Base-by-base conservation (phyloP, 2,888 invertebrate genomes). In the Lycophotia porphyrea region DNA sequence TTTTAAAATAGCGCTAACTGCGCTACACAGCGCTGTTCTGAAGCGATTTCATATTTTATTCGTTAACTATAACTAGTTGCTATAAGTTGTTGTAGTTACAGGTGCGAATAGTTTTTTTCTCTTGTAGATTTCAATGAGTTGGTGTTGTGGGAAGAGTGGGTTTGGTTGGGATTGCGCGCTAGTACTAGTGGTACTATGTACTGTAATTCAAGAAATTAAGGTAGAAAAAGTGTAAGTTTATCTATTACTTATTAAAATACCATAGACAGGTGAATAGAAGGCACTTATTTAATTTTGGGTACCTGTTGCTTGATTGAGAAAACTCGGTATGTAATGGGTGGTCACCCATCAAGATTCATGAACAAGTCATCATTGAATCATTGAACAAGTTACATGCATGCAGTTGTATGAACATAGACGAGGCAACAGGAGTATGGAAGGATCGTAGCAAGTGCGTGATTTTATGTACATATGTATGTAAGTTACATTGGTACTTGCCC, bases 1-100 rank as follows among this genome's bases (percentile, higher is more conserved):
- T 88, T 88, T 88, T 85, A 84, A 88, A 88, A 87, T 86, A 84
- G 87, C 87, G 70, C 84, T 81, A 88, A 88, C 86, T 87, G 83
- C 72, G 74, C 80, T 78, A 75, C 80, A 71, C 76, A 64, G 68
- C 78, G 82, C 81, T 79, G 78, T 74, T 87, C 85, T 76, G 68
- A 81, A 87, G 78, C 82, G 80, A 87, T 88, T 88, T 81, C 69
- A 86, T 85, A 86, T 88, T 87, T 84, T 84, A 87, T 87, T 84
- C 87, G 80, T 79, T 85, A 82, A 81, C 84, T 80, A 82, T 80
- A 81, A 85, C 87, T 81, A 81, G 82, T 78, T 68, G 64, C 68
- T 78, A 39, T 63, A 63, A 63, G n/a, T 63, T 36, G 21, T 36
- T n/a, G 39, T 24, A 71, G 78, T 82, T 85, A 77, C 82, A 84